These are phyloP conservation scores for Synergus umbraculus DNA, from an alignment of 2,888 invertebrate species.

Conservation along the genomic window DNA sequence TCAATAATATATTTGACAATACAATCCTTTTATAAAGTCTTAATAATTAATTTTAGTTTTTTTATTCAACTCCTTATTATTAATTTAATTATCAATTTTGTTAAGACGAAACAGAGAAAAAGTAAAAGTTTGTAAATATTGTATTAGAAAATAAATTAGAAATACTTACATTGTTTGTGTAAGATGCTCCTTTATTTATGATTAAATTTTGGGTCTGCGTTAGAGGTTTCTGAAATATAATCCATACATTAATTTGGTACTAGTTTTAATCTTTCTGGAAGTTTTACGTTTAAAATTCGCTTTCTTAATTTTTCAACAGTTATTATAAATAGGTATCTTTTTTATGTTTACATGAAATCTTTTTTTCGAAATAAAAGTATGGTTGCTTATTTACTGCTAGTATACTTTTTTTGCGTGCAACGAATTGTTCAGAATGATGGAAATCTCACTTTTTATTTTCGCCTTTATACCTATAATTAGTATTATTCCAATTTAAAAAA, in stretches of 20 bases:
- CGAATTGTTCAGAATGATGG: too few relatives aligned
- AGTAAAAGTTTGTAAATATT: background rate
- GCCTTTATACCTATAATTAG: too few relatives aligned
- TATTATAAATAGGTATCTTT: too few relatives aligned
- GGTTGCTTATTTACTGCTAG: too few relatives aligned
- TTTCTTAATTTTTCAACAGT: too few relatives aligned
- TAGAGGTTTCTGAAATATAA: slow-evolving; percentile 83
- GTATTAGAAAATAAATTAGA: slow-evolving; percentile 10
- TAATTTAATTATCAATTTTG: background rate
- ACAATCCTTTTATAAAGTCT: too few relatives aligned
- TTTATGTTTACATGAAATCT: too few relatives aligned
- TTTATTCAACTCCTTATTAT: too few relatives aligned
- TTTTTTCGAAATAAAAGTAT: too few relatives aligned
- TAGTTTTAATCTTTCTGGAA: slow-evolving; percentile 1
- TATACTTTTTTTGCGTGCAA: too few relatives aligned
- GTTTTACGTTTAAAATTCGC: slow-evolving; percentile 58
- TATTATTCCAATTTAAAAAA: too few relatives aligned
- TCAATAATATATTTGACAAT: background rate
- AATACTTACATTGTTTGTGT: slow-evolving; percentile 85
- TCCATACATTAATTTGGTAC: slow-evolving; percentile 38
- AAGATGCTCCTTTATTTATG: slow-evolving; percentile 83
- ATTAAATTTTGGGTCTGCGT: slow-evolving; percentile 82
- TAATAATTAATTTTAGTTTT: background rate
- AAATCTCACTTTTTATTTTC: too few relatives aligned
- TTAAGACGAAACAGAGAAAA: background rate